Percentiles rank a stretch among this genome's conserved stretches.
Conservation (phyloP, 2,797 vertebrate genomes). For the Xiphophorus birchmanni region DNA sequence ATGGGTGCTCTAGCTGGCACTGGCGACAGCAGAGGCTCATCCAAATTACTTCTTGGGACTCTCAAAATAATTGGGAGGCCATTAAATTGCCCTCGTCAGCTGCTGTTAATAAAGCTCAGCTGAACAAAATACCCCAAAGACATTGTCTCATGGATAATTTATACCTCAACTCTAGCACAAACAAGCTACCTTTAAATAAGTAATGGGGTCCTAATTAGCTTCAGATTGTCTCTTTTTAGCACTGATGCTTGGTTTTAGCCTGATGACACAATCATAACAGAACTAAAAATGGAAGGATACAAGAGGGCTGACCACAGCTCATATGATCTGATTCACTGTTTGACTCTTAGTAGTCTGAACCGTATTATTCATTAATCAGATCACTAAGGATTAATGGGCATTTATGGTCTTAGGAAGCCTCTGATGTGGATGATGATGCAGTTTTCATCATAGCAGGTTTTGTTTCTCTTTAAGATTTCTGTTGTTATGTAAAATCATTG, state of each 20-base stretch:
- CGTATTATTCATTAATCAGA: conserved; percentile 25
- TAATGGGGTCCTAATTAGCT: conserved; percentile 73
- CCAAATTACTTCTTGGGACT: conserved; percentile 47
- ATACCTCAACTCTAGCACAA: conserved; percentile 73
- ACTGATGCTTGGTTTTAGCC: conserved; percentile 36
- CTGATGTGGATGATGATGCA: background rate
- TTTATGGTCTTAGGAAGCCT: conserved; percentile 6
- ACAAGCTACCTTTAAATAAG: conserved; percentile 81
- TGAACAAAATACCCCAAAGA: conserved; percentile 70
- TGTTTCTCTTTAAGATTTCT: background rate
- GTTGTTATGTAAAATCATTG: background rate
- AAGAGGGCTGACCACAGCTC: conserved; percentile 18
- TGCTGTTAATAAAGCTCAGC: conserved; percentile 73
- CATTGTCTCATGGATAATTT: conserved; percentile 74
- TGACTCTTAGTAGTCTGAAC: conserved; percentile 8
- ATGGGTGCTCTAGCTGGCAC: conserved; percentile 61
- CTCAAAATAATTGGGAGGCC: conserved; percentile 74
- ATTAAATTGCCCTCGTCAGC: conserved; percentile 72
- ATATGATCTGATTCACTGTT: conserved; percentile 23
- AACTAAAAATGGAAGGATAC: conserved; percentile 9
- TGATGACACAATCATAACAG: conserved; percentile 19
- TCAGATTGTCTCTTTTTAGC: conserved; percentile 45
- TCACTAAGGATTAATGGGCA: conserved; percentile 23
- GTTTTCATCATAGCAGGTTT: background rate
- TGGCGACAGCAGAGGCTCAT: conserved; percentile 52